Evolutionary conservation across 2,113 vertebrate genomes (phyloP).

Genomic region (Galeopterus variegatus): DNA sequence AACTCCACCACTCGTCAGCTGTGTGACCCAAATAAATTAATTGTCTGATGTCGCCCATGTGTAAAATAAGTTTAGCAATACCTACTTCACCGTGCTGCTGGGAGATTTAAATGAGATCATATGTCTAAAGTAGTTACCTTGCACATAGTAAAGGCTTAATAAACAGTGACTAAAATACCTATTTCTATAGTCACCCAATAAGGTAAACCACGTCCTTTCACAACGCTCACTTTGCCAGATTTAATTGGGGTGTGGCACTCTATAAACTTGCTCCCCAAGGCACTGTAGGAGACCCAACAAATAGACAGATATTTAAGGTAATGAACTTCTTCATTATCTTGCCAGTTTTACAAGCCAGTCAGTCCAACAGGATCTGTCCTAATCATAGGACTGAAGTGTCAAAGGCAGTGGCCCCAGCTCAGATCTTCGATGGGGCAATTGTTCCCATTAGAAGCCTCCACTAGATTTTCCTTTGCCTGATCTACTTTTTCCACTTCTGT

Average conservation of each 20-base stretch:
- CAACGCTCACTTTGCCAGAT: not conserved
- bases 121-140: not conserved
- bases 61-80: not conserved
- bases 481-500: slow-evolving; percentile 8
- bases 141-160: not conserved
- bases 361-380: not conserved
- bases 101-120: slow-evolving; percentile 42
- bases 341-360: slow-evolving; percentile 57
- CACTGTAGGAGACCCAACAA: slow-evolving; percentile 31
- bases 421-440: not conserved
- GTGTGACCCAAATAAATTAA: not conserved
- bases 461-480: not conserved
- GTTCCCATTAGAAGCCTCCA: not conserved
- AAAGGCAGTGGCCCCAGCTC: not conserved
- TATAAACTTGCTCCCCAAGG: slow-evolving; percentile 40
- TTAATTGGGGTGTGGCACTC: slow-evolving; percentile 26
- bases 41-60: not conserved
- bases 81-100: not conserved
- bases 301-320: slow-evolving; percentile 56
- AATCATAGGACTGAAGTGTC: not conserved
- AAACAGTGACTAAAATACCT: not conserved
- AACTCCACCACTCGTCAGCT: not conserved
- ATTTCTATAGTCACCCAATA: not conserved
- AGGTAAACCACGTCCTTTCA: not conserved
- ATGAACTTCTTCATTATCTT: slow-evolving; percentile 62